These are phyloP conservation scores for Hesperophylax magnus DNA, from an alignment of 1,140 invertebrate genomes.

Conservation along the genomic window DNA sequence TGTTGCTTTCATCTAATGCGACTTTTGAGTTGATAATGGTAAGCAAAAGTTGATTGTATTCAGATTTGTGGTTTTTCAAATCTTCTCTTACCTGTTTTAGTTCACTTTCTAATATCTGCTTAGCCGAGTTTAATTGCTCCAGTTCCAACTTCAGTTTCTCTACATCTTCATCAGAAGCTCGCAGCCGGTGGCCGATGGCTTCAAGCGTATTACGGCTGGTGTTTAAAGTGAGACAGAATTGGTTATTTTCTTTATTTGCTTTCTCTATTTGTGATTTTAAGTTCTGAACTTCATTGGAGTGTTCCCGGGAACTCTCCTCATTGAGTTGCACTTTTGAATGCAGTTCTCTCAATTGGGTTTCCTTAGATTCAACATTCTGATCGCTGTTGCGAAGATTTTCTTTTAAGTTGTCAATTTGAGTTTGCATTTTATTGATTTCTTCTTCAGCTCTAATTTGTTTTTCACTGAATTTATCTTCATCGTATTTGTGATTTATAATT, in stretches of 20 bases:
- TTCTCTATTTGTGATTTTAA: no score
- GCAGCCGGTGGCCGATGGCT: no score
- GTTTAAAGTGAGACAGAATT: no score
- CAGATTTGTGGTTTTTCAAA: conserved; percentile 41
- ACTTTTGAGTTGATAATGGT: conserved; percentile 49
- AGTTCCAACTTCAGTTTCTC: no score
- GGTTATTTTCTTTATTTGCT: no score
- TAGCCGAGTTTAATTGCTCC: neutral
- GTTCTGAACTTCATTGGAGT: no score
- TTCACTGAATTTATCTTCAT: neutral
- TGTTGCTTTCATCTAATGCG: conserved; percentile 47
- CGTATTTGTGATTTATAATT: neutral
- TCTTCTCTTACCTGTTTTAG: conserved; percentile 13
- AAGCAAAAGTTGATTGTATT: conserved; percentile 48
- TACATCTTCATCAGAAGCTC: neutral
- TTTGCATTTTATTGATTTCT: neutral
- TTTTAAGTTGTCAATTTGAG: neutral
- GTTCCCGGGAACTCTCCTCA: no score
- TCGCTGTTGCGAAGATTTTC: no score
- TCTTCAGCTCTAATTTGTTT: neutral
- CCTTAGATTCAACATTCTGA: neutral
- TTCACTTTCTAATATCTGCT: conserved; percentile 18
- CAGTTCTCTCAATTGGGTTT: neutral
- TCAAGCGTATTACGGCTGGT: no score
- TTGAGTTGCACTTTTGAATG: neutral